Evolutionary conservation across 1,140 invertebrate species (phyloP), one percentile per base, ranked within the genome.

Genomic region (Drosophila eugracilis): DNA sequence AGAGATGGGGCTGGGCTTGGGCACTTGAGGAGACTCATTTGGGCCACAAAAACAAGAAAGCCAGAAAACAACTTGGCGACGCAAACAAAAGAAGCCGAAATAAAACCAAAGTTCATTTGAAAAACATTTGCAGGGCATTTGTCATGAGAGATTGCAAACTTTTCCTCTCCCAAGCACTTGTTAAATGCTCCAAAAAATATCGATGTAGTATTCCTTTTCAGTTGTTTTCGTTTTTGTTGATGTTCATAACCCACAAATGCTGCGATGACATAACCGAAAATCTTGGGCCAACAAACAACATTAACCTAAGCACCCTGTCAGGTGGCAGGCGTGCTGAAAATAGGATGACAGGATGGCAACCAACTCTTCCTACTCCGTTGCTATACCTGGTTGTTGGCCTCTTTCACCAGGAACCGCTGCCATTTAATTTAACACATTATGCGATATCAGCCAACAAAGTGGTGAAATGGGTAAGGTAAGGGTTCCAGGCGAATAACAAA

Each of bases 361-460:
- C 39, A 36, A 45, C 60, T 65, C 41, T 47, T 60, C 30, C 54
- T 10, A 28, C 12, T 17, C 4, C 10, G 0, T n/a, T 15, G n/a
- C 10, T 30, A 3, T 14, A 1, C n/a, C n/a, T 0, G 14, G n/a
- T 6, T 15, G 22, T 5, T 15, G 5, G 3, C 6, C 10, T 5
- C 14, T 9, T 17, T 30, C 24, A 21, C 44, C 59, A 32, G 34
- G 28, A 63, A 34, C 54, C 34, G 21, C 58, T 21, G 36, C 63
- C 63, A 67, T 67, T 67, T 67, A 67, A 67, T 52, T 67, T 53
- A 67, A 67, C 63, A 67, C 63, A 66, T 67, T 67, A 67, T 44
- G 60, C 63, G 60, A 67, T 66, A 67, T 67, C 63, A 67, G 60
- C 55, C 55, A 37, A 14, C 60, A 65, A 48, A 65, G 60, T 5